A percentile compares a stretch with the other conserved stretches of the same genome.
phyloP scores from a whole-genome alignment of 2,888 invertebrate genomes.

The Eustalomyia histrio region DNA sequence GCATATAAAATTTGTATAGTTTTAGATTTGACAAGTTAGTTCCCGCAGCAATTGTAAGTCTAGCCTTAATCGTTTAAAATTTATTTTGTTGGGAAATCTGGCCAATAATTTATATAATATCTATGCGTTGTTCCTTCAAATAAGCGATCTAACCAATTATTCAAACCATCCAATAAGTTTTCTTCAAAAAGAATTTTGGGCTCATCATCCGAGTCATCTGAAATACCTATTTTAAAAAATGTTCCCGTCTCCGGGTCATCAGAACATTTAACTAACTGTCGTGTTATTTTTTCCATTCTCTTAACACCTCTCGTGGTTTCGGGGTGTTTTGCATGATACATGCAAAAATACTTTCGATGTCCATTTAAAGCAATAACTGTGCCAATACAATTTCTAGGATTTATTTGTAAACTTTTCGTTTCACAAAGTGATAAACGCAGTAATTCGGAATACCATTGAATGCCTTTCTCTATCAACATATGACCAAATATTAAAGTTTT shows the following conservation, averaged over 20 bases:
- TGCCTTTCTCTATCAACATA: constrained; percentile 93
- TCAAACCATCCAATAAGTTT: constrained; percentile 92
- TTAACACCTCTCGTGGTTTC: constrained; percentile 86
- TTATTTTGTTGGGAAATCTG: constrained; percentile 91
- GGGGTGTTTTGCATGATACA: constrained; percentile 98
- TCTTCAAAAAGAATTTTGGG: constrained; percentile 83
- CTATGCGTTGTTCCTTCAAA: constrained; percentile 98
- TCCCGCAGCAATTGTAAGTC: too few species aligned
- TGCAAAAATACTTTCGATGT: constrained; percentile 98
- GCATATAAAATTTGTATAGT: too few species aligned
- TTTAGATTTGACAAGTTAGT: too few species aligned
- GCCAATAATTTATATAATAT: constrained; percentile 98
- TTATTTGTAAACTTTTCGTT: constrained; percentile 90
- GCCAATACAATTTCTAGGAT: constrained; percentile 97
- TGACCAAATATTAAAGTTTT: constrained; percentile 97
- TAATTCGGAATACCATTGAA: constrained; percentile 95
- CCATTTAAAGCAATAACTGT: constrained; percentile 98
- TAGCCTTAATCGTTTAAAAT: too few species aligned
- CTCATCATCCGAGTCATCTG: constrained; percentile 82
- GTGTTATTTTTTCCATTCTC: constrained; percentile 87
- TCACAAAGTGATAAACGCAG: constrained; percentile 92
- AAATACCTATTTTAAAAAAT: constrained; percentile 90
- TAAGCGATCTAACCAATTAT: constrained; percentile 97
- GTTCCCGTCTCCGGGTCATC: constrained; percentile 90
- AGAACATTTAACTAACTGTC: constrained; percentile 80